Evolutionary conservation across 2,888 invertebrate species (phyloP).

Genomic region (Perithous albicinctus): DNA sequence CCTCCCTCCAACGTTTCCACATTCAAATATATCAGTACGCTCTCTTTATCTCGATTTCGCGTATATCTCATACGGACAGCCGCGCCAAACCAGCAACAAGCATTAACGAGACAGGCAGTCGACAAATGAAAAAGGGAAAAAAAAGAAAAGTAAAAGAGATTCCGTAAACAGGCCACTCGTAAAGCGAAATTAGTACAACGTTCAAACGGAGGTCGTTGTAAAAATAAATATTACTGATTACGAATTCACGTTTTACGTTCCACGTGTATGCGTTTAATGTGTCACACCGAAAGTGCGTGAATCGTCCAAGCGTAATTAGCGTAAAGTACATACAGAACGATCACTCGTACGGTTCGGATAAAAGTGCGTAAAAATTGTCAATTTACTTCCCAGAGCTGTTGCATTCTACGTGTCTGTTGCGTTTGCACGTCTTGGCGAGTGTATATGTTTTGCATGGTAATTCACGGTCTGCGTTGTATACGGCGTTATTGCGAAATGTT

Average conservation of each 20-base stretch:
- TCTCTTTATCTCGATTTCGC: slow-evolving; percentile 18
- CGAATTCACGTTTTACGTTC: slow-evolving; percentile 7
- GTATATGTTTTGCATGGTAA: slow-evolving; percentile 12
- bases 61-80: background rate
- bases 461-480: slow-evolving; percentile 35
- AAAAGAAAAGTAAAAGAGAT: no score
- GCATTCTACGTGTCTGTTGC: slow-evolving; percentile 16
- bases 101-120: slow-evolving; percentile 27
- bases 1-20: background rate
- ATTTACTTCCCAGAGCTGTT: slow-evolving; percentile 22
- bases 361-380: slow-evolving; percentile 45
- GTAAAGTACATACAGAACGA: slow-evolving; percentile 2
- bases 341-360: slow-evolving; percentile 5
- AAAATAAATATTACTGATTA: slow-evolving; percentile 57
- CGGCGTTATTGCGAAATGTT: slow-evolving; percentile 36
- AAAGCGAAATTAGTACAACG: slow-evolving; percentile 53
- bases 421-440: background rate
- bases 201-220: slow-evolving; percentile 45
- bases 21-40: slow-evolving; percentile 4
- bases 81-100: background rate
- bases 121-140: background rate
- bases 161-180: slow-evolving; percentile 25
- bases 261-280: slow-evolving; percentile 17
- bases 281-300: slow-evolving; percentile 23
- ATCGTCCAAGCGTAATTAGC: slow-evolving; percentile 40